Percentiles rank a stretch among this genome's conserved stretches.
Conservation (phyloP, 2,797 vertebrate species). For the Galaxias olidus region DNA sequence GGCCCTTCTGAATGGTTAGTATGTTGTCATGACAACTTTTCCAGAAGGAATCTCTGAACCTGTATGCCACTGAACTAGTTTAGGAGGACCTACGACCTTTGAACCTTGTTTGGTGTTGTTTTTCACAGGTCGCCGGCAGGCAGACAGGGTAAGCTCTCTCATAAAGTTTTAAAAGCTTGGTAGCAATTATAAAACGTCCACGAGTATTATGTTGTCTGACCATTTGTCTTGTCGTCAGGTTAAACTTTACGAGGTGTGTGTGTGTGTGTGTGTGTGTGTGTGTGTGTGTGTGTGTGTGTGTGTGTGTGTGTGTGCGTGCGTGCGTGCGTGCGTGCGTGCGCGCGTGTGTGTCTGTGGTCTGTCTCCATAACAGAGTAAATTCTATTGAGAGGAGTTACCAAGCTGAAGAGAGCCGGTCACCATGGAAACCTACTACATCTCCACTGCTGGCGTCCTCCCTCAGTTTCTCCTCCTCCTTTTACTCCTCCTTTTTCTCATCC, state of each 20-base stretch:
- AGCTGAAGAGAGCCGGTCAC: not conserved
- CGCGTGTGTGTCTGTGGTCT: slow-evolving; percentile 17
- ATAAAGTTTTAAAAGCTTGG: too few relatives aligned
- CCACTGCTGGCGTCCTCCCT: too few relatives aligned
- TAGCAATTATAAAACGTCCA: too few relatives aligned
- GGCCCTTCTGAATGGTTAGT: too few relatives aligned
- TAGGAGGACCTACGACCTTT: slow-evolving; percentile 4
- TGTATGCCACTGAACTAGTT: not conserved
- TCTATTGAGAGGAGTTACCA: slow-evolving; percentile 41
- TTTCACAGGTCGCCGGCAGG: slow-evolving; percentile 49
- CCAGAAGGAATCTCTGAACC: too few relatives aligned
- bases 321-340: slow-evolving; percentile 18
- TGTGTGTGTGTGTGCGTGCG: slow-evolving; percentile 18
- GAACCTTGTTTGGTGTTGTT: slow-evolving; percentile 28
- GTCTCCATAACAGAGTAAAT: slow-evolving; percentile 43
- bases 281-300: slow-evolving; percentile 24
- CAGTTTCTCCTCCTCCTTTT: not conserved
- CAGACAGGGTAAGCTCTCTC: slow-evolving; percentile 51
- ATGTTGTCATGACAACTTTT: too few relatives aligned
- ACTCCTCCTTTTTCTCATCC: not conserved
- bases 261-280: slow-evolving; percentile 9
- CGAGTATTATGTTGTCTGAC: too few relatives aligned
- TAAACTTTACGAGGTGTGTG: not conserved
- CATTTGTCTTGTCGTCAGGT: not conserved
- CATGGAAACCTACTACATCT: not conserved